phyloP scores from a whole-genome alignment of 2,888 invertebrate species.

The Eristalinus sepulchralis region DNA sequence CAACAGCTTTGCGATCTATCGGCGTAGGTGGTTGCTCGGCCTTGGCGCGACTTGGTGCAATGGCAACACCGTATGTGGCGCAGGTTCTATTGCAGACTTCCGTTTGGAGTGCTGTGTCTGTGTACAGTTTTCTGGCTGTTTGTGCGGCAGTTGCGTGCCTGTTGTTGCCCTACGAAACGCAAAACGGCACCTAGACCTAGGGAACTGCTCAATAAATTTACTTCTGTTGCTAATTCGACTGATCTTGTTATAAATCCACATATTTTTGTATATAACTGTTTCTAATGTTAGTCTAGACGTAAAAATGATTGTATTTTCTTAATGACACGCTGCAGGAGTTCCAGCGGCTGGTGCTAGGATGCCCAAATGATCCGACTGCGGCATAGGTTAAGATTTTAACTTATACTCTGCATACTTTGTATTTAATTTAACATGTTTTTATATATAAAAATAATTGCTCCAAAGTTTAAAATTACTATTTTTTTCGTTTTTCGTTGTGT shows the following conservation, averaged over 20 bases:
- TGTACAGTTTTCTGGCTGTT: constrained; percentile 84
- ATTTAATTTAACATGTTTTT: constrained; percentile 13
- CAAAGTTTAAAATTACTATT: too few species aligned
- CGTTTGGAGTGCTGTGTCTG: constrained; percentile 82
- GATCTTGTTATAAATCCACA: constrained; percentile 56
- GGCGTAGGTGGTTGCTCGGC: constrained; percentile 97
- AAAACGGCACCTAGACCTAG: constrained; percentile 40
- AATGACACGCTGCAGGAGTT: constrained; percentile 1
- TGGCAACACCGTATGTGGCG: constrained; percentile 96
- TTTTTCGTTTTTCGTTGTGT: too few species aligned
- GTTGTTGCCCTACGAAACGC: constrained; percentile 85
- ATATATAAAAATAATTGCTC: not conserved
- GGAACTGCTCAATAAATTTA: not conserved
- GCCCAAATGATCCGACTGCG: not conserved
- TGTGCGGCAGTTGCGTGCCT: constrained; percentile 84
- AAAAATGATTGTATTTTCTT: constrained; percentile 16
- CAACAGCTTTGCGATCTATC: constrained; percentile 92
- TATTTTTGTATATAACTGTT: constrained; percentile 59
- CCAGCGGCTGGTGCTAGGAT: constrained; percentile 11
- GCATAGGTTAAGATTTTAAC: constrained; percentile 23
- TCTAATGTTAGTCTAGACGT: constrained; percentile 13
- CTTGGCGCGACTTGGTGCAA: constrained; percentile 94
- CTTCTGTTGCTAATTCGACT: constrained; percentile 38
- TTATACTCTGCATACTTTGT: constrained; percentile 5
- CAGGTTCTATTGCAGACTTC: constrained; percentile 88